phyloP scores from a whole-genome alignment of 1,140 invertebrate species.

The Lordiphosa clarofinis region DNA sequence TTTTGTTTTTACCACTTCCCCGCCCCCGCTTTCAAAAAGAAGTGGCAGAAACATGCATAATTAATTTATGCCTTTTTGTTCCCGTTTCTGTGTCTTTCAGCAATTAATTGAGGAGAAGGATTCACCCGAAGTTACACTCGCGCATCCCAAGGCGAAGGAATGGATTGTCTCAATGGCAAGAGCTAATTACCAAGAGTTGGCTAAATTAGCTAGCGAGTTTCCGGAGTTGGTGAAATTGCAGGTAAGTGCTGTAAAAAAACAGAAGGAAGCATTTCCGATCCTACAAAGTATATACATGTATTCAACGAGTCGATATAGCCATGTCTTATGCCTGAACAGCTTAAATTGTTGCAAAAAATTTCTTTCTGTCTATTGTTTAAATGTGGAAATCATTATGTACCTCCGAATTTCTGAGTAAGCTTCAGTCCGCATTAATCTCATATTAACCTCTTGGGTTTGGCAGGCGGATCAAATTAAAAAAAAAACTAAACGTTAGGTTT shows the following conservation, averaged over 20 bases:
- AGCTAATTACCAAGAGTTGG: constrained; percentile 90
- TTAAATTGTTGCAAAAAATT: too few relatives aligned
- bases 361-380: too few relatives aligned
- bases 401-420: too few relatives aligned
- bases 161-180: constrained; percentile 91
- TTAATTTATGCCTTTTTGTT: constrained; percentile 65
- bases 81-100: constrained; percentile 41
- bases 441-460: too few relatives aligned
- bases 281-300: too few relatives aligned
- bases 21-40: constrained; percentile 40
- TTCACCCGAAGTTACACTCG: constrained; percentile 60
- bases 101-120: constrained; percentile 74
- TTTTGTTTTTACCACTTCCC: constrained; percentile 24
- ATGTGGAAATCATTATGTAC: too few relatives aligned
- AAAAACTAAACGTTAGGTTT: too few relatives aligned
- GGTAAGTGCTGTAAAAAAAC: constrained; percentile 81
- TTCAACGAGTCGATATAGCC: too few relatives aligned
- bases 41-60: constrained; percentile 68
- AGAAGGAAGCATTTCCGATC: too few relatives aligned
- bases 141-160: constrained; percentile 86
- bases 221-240: constrained; percentile 89
- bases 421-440: too few relatives aligned
- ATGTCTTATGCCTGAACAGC: too few relatives aligned
- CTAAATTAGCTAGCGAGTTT: constrained; percentile 90
- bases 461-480: too few relatives aligned